Evolutionary conservation across 2,113 vertebrate genomes (phyloP).

Genomic region (Sphaerodactylus townsendi): DNA sequence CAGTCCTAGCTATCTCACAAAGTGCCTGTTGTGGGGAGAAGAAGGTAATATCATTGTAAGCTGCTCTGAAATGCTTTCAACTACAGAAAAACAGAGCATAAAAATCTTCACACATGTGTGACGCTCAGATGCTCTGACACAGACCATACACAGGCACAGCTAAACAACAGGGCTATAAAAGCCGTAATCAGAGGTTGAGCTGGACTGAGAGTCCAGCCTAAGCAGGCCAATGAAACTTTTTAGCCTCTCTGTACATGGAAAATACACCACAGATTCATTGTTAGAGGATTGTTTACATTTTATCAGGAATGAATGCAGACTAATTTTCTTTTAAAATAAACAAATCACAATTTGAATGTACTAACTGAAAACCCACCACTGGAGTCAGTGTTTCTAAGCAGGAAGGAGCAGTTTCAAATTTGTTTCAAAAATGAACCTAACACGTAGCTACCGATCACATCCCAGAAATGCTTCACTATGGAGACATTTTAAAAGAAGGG

Average conservation of each 20-base stretch:
- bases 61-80: too few species aligned
- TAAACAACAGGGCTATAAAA: conserved; percentile 58
- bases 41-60: too few species aligned
- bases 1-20: too few species aligned
- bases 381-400: background rate
- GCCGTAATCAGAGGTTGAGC: background rate
- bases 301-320: background rate
- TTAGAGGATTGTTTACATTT: background rate
- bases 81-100: too few species aligned
- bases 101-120: background rate
- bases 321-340: background rate
- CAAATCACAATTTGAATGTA: background rate
- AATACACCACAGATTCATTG: background rate
- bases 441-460: background rate
- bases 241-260: background rate
- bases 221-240: background rate
- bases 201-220: too few species aligned
- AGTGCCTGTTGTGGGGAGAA: too few species aligned
- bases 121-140: conserved; percentile 65
- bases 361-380: background rate
- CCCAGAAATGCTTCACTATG: background rate
- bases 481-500: background rate
- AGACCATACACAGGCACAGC: conserved; percentile 32
- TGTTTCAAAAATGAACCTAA: background rate
- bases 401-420: background rate